Evolutionary conservation across 2,113 vertebrate genomes (phyloP), one percentile per base, ranked within the genome.

Genomic region (Calypte anna): DNA sequence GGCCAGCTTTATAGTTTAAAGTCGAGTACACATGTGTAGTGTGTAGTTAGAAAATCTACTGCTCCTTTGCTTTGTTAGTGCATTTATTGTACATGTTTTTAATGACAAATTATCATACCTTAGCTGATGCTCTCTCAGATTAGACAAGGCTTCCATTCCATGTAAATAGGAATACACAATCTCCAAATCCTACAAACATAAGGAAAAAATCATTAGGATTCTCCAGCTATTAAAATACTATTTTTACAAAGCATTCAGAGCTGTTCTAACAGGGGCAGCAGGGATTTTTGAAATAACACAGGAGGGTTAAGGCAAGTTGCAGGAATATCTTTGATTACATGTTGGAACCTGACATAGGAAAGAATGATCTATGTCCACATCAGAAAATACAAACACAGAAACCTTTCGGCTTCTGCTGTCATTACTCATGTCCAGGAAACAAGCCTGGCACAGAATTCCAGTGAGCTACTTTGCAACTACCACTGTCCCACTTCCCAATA

Each of bases 131-230:
- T 99, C 99, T 64, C 99, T 97, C 83, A 99, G 98, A 97, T 99
- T 99, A 76, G 99, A 99, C 91, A 99, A 97, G 36, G 99, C 99
- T 97, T 99, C 99, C 99, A 99, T 99, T 33, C 99, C 99, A 57
- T 99, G 99, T 74, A 99, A 98, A 94, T 99, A 99, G 0, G 99
- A 99, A 96, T 99, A 99, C 23, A 99, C 99, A 23, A 99, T 99
- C 97, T 99, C 99, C 98, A 99, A 97, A 96, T 99, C 99, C 99
- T 99, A 97, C 48, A 95, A 96, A 97, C 48, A 85, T 58, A 94
- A 83, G 67, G 23, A 70, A 97, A 86, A 93, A 15, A 25, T 25
- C 64, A 91, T 96, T 95, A 97, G 66, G 36, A 69, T 58, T 92
- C 46, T 30, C 14, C 30, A 25, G 11, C 10, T 88, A 85, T 55